Percentiles rank a stretch among this genome's conserved stretches.
These are phyloP conservation scores for Micrastur ruficollis DNA, from an alignment of 2,797 vertebrate species.

Conservation along the genomic window DNA sequence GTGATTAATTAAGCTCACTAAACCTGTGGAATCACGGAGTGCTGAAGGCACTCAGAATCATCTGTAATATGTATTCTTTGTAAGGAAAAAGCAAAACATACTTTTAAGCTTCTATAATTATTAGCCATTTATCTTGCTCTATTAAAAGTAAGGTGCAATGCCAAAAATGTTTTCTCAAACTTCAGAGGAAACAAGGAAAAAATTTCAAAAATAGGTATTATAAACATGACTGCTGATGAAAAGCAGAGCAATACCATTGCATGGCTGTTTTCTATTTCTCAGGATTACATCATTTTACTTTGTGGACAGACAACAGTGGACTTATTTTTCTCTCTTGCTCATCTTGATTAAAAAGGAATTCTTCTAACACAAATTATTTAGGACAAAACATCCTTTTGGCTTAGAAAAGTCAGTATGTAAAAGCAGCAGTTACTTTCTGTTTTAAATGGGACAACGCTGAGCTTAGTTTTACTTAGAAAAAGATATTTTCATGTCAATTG, in stretches of 20 bases:
- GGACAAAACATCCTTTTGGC: background rate
- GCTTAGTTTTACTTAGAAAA: background rate
- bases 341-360: background rate
- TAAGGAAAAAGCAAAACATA: background rate
- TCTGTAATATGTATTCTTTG: background rate
- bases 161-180: background rate
- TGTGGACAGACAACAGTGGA: background rate
- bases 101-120: background rate
- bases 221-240: background rate
- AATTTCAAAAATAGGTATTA: background rate
- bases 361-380: background rate
- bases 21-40: background rate
- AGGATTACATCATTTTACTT: background rate
- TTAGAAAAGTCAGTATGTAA: background rate
- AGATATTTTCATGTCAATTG: background rate
- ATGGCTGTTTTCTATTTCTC: background rate
- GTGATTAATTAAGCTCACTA: background rate
- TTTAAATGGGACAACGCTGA: background rate
- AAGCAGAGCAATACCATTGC: background rate
- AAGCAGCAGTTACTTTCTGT: background rate
- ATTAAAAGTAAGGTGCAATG: background rate
- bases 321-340: conserved; percentile 21
- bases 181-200: background rate
- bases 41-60: background rate
- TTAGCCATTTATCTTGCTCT: background rate